Conservation (phyloP, 2,888 invertebrate genomes). For the Cylloceria caligata region DNA sequence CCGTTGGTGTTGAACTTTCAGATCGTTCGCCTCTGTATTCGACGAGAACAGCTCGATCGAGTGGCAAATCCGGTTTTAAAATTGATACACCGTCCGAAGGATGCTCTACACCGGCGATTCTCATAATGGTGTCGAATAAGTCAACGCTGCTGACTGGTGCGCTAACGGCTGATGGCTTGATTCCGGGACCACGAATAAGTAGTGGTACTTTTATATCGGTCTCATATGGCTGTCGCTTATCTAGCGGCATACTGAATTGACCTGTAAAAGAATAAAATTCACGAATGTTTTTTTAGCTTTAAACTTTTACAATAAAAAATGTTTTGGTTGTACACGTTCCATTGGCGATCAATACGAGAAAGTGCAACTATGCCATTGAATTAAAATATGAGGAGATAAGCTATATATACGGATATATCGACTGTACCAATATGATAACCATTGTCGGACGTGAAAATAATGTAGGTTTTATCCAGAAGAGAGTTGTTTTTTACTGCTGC, state of each 20-base stretch:
- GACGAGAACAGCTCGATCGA: slow-evolving; percentile 88
- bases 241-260: slow-evolving; percentile 94
- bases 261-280: slow-evolving; percentile 85
- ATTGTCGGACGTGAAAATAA: slow-evolving; percentile 95
- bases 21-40: slow-evolving; percentile 94
- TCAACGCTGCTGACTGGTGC: slow-evolving; percentile 92
- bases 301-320: too few relatives aligned
- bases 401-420: background rate
- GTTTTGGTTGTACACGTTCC: too few relatives aligned
- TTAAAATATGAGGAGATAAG: slow-evolving; percentile 1
- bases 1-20: slow-evolving; percentile 85
- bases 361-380: too few relatives aligned
- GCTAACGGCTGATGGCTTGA: slow-evolving; percentile 85
- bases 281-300: too few relatives aligned
- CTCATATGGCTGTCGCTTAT: slow-evolving; percentile 96
- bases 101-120: slow-evolving; percentile 88
- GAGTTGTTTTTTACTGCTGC: slow-evolving; percentile 85
- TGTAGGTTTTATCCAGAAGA: slow-evolving; percentile 90
- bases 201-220: slow-evolving; percentile 95
- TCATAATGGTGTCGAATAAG: slow-evolving; percentile 92
- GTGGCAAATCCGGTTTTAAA: slow-evolving; percentile 74
- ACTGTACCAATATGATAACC: slow-evolving; percentile 93
- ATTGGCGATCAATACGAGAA: too few relatives aligned
- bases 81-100: slow-evolving; percentile 82
- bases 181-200: slow-evolving; percentile 91